Evolutionary conservation across 1,140 invertebrate genomes (phyloP).

Genomic region (Matsumurasca onukii): DNA sequence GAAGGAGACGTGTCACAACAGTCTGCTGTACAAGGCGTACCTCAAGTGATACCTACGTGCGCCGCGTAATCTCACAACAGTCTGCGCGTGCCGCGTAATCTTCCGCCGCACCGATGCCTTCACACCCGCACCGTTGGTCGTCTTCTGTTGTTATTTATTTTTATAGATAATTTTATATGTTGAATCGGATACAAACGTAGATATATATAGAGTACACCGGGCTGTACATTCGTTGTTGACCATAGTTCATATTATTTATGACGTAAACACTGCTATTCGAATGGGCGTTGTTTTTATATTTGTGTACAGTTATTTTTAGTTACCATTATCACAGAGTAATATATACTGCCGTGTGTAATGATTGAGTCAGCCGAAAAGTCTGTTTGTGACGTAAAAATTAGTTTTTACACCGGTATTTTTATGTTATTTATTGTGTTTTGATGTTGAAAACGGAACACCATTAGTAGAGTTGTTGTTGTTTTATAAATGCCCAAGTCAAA

Average conservation of each 20-base stretch:
- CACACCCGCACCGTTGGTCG: background rate
- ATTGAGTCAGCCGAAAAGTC: no score
- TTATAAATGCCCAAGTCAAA: no score
- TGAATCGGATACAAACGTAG: no score
- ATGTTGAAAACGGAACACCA: no score
- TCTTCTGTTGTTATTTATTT: constrained; percentile 20
- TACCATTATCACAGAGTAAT: constrained; percentile 9
- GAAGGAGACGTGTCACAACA: constrained; percentile 76
- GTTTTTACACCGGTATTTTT: no score
- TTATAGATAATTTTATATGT: constrained; percentile 24
- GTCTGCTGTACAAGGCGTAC: constrained; percentile 81
- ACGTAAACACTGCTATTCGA: background rate
- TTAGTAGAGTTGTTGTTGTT: no score
- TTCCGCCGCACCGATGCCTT: background rate
- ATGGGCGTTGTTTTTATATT: constrained; percentile 4
- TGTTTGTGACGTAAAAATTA: no score
- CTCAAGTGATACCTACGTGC: constrained; percentile 60
- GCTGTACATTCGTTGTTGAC: constrained; percentile 19
- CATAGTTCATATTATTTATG: background rate
- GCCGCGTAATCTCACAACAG: background rate
- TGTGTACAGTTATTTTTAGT: constrained; percentile 26
- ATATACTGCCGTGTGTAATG: background rate
- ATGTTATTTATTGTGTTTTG: no score
- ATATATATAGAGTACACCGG: constrained; percentile 10
- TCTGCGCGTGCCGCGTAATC: background rate